Conservation (phyloP, 2,113 vertebrate species). For the Sinosuthora webbiana region DNA sequence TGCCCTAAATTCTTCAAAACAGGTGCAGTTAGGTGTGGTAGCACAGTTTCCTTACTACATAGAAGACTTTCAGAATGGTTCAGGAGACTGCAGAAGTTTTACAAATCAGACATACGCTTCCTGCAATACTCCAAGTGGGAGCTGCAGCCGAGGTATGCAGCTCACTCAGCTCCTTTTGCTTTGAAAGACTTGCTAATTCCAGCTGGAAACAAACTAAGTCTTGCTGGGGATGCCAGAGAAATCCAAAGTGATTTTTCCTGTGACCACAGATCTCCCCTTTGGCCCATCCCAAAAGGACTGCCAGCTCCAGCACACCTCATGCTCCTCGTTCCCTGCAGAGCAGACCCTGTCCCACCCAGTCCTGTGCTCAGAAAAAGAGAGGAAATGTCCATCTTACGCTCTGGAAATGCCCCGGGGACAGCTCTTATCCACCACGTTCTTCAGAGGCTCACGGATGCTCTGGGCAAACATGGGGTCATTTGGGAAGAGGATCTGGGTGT, state of each 20-base stretch:
- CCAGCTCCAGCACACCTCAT: background rate
- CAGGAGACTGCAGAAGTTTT: background rate
- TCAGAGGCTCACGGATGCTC: slow-evolving; percentile 93
- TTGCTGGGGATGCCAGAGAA: background rate
- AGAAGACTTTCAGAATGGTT: background rate
- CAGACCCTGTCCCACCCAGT: background rate
- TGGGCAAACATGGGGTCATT: slow-evolving; percentile 91
- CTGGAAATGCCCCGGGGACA: slow-evolving; percentile 85
- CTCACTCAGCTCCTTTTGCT: background rate
- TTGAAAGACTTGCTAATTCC: background rate
- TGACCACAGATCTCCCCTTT: background rate
- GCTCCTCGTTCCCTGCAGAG: background rate
- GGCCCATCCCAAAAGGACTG: background rate
- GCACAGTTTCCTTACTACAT: background rate
- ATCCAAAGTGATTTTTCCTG: background rate
- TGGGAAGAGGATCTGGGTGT: slow-evolving; percentile 95
- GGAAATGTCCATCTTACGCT: slow-evolving; percentile 68
- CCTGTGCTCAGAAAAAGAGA: background rate
- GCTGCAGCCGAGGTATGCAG: background rate
- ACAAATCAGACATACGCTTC: background rate
- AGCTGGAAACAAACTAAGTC: background rate
- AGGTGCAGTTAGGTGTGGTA: background rate
- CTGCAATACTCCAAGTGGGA: background rate
- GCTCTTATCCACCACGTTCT: slow-evolving; percentile 94
- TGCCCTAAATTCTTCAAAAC: background rate